Evolutionary conservation across 64 coral and sea anemone species (phyloP), one percentile per base, ranked within the genome.

Genomic region (Dendronephthya gigantea): DNA sequence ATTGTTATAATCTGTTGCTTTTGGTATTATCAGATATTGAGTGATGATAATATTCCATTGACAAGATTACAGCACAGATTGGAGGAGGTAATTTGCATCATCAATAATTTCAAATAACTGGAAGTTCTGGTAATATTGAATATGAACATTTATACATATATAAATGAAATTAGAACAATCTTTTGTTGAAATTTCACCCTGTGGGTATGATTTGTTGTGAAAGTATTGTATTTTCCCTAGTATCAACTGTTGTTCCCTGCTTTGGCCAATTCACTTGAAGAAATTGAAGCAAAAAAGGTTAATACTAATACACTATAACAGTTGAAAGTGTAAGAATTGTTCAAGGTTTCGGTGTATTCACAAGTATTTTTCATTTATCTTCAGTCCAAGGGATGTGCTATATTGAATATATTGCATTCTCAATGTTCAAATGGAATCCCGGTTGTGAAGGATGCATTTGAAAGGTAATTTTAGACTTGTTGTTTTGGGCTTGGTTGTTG

Each of bases 231-330:
- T 62, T 2, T 22, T 62, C 29, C 13, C 36, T 79, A 79, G 72
- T 79, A 79, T 39, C 72, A 79, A 79, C 72, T 79, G 72, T 17
- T 79, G 30, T 79, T 79, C 36, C 72, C 72, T 15, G 72, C 72
- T 36, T 39, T 79, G 8, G 30, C 72, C 15, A 35, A 1, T 2
- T 5, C 29, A 17, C 36, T 79, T 9, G 72, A 79, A 36, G 72
- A 79, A 79, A 79, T 79, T 39, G 32, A 79, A 34, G 32, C 13
- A 17, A 79, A 79, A 79, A 79, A 79, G 72, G 72, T 79, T 15
- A n/a, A n/a, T n/a, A n/a, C n/a, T n/a, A n/a, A n/a, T n/a, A n/a
- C n/a, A n/a, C 50, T 30, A 45, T 6, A 6, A 45, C 14, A 66
- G 19, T 66, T n/a, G 22, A 66, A 66, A 66, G 2, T 66, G 2